These are phyloP conservation scores for Wasmannia auropunctata DNA, from an alignment of 1,140 invertebrate species.

Conservation along the genomic window DNA sequence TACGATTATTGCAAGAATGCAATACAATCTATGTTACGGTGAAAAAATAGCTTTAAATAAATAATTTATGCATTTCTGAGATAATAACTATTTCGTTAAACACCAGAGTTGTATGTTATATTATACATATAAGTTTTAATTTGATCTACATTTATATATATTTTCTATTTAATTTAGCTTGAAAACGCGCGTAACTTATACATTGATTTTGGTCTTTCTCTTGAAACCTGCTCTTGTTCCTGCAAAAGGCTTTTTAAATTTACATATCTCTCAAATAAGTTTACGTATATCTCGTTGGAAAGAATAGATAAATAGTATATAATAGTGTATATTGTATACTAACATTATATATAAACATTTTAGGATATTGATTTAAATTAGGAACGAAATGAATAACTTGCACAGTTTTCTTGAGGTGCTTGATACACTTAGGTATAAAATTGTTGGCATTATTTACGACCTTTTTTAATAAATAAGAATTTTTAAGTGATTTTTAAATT, in stretches of 20 bases:
- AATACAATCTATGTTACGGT: neutral
- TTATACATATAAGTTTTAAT: neutral
- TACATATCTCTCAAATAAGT: neutral
- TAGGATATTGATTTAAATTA: neutral
- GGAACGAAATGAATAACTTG: neutral
- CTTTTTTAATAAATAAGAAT: neutral
- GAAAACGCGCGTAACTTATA: neutral
- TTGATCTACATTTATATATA: neutral
- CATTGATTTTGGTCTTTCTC: neutral
- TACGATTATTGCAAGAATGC: neutral
- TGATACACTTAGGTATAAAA: constrained; percentile 9
- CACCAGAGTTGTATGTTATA: neutral
- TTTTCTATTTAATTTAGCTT: constrained; percentile 9
- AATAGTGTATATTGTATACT: neutral
- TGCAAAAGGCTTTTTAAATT: neutral
- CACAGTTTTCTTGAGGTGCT: neutral
- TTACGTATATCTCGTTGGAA: neutral
- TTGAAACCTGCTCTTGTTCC: neutral
- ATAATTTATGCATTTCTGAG: neutral
- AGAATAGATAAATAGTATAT: neutral
- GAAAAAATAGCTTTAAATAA: constrained; percentile 16
- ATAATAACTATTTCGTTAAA: constrained; percentile 5
- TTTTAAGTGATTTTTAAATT: neutral
- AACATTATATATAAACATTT: neutral
- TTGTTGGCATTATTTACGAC: neutral